Evolutionary conservation across 2,113 vertebrate genomes (phyloP).

Genomic region (Haemorhous mexicanus): DNA sequence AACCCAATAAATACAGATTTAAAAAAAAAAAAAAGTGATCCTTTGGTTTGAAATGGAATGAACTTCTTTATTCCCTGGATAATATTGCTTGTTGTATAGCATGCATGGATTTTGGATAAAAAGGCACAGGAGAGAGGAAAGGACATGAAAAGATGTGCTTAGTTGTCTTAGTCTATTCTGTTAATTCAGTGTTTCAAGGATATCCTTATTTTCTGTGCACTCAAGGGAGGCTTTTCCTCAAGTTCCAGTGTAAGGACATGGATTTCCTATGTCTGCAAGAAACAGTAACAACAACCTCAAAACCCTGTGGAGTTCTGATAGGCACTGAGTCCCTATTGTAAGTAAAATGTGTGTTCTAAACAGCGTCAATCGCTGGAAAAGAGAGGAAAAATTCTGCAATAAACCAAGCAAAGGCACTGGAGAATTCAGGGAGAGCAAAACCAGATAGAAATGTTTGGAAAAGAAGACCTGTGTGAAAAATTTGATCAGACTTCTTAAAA

Average conservation of each 20-base stretch:
- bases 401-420: not conserved
- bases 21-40: not conserved
- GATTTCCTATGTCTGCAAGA: not conserved
- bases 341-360: not conserved
- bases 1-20: not conserved
- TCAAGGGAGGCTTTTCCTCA: not conserved
- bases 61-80: not conserved
- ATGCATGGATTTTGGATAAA: not conserved
- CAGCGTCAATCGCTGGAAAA: not conserved
- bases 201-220: not conserved
- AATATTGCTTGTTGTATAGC: not conserved
- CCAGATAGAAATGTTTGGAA: not conserved
- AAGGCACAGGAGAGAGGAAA: not conserved
- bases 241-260: not conserved
- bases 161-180: not conserved
- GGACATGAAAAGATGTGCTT: not conserved
- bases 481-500: not conserved
- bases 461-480: not conserved
- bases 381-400: not conserved
- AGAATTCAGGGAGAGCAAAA: not conserved
- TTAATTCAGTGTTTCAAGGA: not conserved
- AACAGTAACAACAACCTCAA: not conserved
- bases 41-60: not conserved
- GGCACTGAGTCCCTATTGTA: not conserved
- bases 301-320: accelerated